Conservation (phyloP, 2,888 invertebrate species). For the Tyria jacobaeae region DNA sequence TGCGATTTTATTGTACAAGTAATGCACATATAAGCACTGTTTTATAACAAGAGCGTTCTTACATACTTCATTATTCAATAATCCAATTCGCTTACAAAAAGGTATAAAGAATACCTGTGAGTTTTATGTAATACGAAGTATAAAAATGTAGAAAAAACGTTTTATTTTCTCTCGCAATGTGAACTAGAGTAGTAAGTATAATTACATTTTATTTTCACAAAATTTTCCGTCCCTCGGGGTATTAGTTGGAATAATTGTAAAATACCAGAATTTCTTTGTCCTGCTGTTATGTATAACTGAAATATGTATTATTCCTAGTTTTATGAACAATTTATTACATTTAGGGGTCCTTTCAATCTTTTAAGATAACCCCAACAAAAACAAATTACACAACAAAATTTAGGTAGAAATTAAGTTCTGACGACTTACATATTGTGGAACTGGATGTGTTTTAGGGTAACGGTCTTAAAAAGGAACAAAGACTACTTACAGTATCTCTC, state of each 20-base stretch:
- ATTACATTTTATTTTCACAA: neutral
- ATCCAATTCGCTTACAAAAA: neutral
- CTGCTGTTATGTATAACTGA: slow-evolving; percentile 8
- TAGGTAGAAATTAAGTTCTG: too few species aligned
- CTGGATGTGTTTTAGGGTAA: too few species aligned
- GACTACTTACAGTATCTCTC: too few species aligned
- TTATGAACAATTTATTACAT: neutral
- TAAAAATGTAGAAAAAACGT: neutral
- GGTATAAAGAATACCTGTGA: neutral
- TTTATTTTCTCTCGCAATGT: neutral
- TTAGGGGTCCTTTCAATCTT: too few species aligned
- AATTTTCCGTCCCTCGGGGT: neutral
- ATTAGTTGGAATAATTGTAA: neutral
- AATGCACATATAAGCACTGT: neutral
- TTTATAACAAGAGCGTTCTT: neutral
- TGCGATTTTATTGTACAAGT: too few species aligned
- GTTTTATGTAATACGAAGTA: neutral
- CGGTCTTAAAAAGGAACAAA: too few species aligned
- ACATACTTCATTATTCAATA: neutral
- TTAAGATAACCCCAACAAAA: too few species aligned
- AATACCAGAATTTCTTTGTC: neutral
- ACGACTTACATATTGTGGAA: too few species aligned
- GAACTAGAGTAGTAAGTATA: neutral
- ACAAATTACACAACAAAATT: too few species aligned
- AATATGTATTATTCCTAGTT: slow-evolving; percentile 19